Evolutionary conservation across 2,888 invertebrate species (phyloP).

Genomic region (Chalcosyrphus nemorum): DNA sequence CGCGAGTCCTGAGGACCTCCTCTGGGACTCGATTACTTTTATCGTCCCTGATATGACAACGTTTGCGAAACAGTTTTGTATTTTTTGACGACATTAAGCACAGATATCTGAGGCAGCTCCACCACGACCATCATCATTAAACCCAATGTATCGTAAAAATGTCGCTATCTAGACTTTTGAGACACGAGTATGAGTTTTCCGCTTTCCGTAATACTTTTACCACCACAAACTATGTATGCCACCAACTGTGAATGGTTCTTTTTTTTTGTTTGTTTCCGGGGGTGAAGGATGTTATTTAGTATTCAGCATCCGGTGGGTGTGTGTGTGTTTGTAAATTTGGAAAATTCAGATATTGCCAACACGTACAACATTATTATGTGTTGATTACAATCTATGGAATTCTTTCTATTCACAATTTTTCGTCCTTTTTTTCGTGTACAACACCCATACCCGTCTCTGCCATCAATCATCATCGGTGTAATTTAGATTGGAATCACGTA

Average conservation of each 20-base stretch:
- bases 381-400: conserved; percentile 17
- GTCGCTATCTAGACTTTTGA: conserved; percentile 11
- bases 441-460: neutral
- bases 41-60: neutral
- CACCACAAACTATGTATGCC: conserved; percentile 1
- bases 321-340: too few relatives aligned
- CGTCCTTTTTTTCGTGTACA: conserved; percentile 8
- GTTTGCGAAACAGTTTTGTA: conserved; percentile 6
- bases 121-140: conserved; percentile 6
- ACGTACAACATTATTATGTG: conserved; percentile 17
- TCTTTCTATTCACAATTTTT: conserved; percentile 17
- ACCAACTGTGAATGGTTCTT: too few relatives aligned
- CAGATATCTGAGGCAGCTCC: neutral
- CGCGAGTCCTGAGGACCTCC: conserved; percentile 1
- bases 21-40: conserved; percentile 14
- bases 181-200: neutral
- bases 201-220: too few relatives aligned
- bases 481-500: conserved; percentile 47
- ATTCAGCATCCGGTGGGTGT: neutral
- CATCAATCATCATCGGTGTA: conserved; percentile 21
- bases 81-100: neutral
- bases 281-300: neutral
- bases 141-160: conserved; percentile 40
- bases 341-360: neutral
- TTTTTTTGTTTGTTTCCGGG: too few relatives aligned